Conservation (phyloP, 2,888 invertebrate species). For the Phragmatobia fuliginosa region DNA sequence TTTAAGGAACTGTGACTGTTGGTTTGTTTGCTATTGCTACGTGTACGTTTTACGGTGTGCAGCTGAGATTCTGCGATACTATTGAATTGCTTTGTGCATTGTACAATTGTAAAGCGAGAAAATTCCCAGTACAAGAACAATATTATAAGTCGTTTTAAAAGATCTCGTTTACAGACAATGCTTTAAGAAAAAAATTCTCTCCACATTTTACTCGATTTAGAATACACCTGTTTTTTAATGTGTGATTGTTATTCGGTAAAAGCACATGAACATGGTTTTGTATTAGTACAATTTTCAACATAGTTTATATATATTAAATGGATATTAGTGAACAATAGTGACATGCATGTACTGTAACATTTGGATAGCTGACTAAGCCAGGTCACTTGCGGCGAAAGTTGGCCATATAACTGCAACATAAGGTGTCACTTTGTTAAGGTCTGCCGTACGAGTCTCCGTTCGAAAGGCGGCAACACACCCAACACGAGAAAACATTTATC, state of each 20-base stretch:
- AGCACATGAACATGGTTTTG: neutral
- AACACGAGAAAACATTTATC: too few species aligned
- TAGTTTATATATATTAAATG: neutral
- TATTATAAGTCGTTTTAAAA: neutral
- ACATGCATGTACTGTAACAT: neutral
- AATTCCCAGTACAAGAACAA: constrained; percentile 12
- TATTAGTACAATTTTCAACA: neutral
- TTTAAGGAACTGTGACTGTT: neutral
- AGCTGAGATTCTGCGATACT: constrained; percentile 14
- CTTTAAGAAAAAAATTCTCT: neutral
- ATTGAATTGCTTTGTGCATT: constrained; percentile 4
- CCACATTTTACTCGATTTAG: neutral
- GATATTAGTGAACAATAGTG: neutral
- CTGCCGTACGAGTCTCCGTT: neutral
- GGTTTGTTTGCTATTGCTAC: neutral
- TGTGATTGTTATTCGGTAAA: neutral
- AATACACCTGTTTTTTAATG: neutral
- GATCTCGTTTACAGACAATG: neutral
- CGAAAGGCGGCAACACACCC: neutral
- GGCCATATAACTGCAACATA: neutral
- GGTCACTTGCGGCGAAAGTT: neutral
- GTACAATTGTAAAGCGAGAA: constrained; percentile 19
- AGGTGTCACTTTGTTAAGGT: neutral
- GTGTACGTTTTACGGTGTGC: neutral
- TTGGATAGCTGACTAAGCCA: neutral